A percentile compares a stretch with the other conserved stretches of the same genome.
These are phyloP conservation scores for Ceratothoa steindachneri DNA, from an alignment of 2,888 invertebrate genomes.

Conservation along the genomic window DNA sequence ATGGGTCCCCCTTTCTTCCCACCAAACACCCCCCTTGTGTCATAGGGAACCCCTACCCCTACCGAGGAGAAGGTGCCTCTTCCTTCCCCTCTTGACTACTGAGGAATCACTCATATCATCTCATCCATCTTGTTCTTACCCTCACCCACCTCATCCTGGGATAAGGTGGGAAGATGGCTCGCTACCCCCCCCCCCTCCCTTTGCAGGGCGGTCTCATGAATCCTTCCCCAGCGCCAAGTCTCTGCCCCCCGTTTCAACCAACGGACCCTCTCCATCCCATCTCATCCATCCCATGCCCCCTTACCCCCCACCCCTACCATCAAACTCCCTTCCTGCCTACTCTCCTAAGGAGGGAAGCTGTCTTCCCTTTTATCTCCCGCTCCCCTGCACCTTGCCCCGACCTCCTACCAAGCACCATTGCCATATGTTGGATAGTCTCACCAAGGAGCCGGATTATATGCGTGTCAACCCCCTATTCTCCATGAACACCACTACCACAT, in stretches of 20 bases:
- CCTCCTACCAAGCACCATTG: not conserved
- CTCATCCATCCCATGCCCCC: conserved; percentile 37
- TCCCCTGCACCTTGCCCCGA: not conserved
- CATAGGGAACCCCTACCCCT: too few species aligned
- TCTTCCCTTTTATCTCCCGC: not conserved
- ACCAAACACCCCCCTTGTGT: too few species aligned
- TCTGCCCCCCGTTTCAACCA: conserved; percentile 48
- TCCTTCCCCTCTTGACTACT: too few species aligned
- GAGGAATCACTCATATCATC: too few species aligned
- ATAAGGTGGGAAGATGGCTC: not conserved
- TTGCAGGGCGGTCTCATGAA: conserved; percentile 51
- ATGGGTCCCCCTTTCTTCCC: too few species aligned
- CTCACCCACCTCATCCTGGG: not conserved
- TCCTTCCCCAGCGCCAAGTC: conserved; percentile 52
- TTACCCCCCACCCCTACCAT: conserved; percentile 40
- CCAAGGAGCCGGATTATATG: not conserved
- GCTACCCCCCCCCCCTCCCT: not conserved
- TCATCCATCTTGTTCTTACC: too few species aligned
- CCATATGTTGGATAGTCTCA: not conserved
- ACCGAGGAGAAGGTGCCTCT: too few species aligned
- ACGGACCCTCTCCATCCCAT: conserved; percentile 25
- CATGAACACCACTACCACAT: not conserved
- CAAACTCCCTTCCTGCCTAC: conserved; percentile 36
- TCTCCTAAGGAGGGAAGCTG: not conserved
- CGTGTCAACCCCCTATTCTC: too few species aligned